phyloP scores from a whole-genome alignment of 2,797 vertebrate species.

The Spea hammondii region DNA sequence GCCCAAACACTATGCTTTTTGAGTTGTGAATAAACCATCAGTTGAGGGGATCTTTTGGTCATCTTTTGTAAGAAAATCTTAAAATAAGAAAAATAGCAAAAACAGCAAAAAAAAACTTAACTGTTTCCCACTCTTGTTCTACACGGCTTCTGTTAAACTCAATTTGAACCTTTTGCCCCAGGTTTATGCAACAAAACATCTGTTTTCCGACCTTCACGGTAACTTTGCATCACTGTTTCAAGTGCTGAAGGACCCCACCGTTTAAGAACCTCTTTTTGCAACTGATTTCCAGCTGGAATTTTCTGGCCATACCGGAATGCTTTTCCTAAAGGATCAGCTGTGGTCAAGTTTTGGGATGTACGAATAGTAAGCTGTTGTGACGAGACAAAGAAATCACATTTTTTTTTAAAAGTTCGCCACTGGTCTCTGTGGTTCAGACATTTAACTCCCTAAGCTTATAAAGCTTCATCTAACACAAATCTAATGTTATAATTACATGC shows the following conservation, averaged over 20 bases:
- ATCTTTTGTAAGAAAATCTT: no score
- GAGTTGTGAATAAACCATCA: no score
- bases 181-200: background rate
- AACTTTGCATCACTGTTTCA: constrained; percentile 37
- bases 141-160: no score
- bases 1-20: no score
- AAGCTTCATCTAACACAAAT: constrained; percentile 15
- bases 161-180: no score
- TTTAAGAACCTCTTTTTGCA: constrained; percentile 46
- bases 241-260: constrained; percentile 17
- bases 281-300: constrained; percentile 9
- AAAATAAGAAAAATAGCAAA: no score
- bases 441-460: background rate
- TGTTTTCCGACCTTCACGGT: constrained; percentile 14
- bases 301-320: background rate
- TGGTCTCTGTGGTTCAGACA: constrained; percentile 4
- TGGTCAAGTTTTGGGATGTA: background rate
- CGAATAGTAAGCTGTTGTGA: background rate
- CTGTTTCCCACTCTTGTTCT: no score
- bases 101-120: no score
- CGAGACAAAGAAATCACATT: background rate
- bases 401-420: constrained; percentile 1
- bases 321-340: background rate
- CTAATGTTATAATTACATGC: constrained; percentile 24
- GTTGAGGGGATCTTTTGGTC: no score